A percentile compares a stretch with the other conserved stretches of the same genome.
These are phyloP conservation scores for Eristalis intricaria DNA, from an alignment of 2,888 invertebrate species.

Conservation along the genomic window DNA sequence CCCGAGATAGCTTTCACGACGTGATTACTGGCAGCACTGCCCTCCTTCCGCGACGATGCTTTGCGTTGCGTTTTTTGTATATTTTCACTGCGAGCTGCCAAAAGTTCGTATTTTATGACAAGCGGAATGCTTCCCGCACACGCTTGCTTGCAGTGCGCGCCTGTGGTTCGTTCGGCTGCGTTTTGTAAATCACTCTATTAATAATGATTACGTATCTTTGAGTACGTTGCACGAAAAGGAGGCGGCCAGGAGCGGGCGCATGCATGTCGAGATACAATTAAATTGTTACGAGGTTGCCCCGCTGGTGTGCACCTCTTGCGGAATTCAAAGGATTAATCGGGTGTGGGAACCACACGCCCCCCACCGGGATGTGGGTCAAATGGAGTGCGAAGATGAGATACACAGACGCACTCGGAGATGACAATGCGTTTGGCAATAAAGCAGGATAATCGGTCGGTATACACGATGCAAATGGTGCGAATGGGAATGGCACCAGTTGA, in stretches of 20 bases:
- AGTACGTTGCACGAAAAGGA: background rate
- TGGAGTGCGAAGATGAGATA: background rate
- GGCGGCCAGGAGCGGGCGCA: background rate
- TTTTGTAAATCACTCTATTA: conserved; percentile 45
- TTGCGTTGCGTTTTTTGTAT: background rate
- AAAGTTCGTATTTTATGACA: conserved; percentile 35
- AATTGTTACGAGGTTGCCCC: background rate
- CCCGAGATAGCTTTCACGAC: background rate
- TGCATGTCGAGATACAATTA: conserved; percentile 26
- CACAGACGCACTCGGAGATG: background rate
- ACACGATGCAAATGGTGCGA: background rate
- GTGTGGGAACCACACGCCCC: background rate
- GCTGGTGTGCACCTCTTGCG: background rate
- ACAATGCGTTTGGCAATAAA: background rate
- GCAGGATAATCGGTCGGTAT: background rate
- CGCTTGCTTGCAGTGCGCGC: conserved; percentile 1
- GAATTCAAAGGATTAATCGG: background rate
- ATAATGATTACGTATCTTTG: conserved; percentile 54
- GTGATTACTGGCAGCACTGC: background rate
- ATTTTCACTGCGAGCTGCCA: conserved; percentile 30
- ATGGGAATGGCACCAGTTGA: background rate
- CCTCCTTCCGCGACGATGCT: background rate
- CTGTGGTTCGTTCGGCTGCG: background rate
- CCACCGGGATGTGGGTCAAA: background rate
- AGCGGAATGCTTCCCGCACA: conserved; percentile 48